These are phyloP conservation scores for Pollenia griseotomentosa DNA, from an alignment of 2,888 invertebrate genomes.

Conservation along the genomic window DNA sequence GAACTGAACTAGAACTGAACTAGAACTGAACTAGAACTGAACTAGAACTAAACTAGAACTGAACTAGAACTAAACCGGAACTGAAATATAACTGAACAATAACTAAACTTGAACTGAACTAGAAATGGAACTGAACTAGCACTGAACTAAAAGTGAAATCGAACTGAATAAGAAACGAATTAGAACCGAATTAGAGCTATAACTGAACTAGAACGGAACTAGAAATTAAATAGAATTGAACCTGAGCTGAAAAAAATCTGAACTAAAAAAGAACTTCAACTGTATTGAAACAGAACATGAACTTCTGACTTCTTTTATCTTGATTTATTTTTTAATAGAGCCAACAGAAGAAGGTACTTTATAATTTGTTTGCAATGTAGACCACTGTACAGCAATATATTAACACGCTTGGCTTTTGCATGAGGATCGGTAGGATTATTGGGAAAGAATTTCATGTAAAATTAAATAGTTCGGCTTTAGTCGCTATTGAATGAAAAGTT, in stretches of 20 bases:
- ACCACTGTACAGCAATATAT: too few species aligned
- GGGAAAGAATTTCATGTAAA: too few species aligned
- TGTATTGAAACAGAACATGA: not conserved
- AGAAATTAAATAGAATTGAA: not conserved
- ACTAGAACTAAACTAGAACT: not conserved
- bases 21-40: conserved; percentile 1
- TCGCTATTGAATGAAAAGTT: too few species aligned
- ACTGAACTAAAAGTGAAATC: too few species aligned
- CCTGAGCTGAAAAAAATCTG: not conserved
- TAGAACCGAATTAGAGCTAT: not conserved
- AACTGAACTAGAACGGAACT: not conserved
- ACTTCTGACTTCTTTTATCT: too few species aligned
- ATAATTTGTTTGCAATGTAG: too few species aligned
- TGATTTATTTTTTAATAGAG: too few species aligned
- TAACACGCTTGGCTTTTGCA: too few species aligned
- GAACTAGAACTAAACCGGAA: not conserved
- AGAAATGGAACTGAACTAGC: not conserved
- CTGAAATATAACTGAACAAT: not conserved
- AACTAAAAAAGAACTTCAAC: not conserved
- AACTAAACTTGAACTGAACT: not conserved
- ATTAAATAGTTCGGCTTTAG: too few species aligned
- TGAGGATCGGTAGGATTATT: too few species aligned
- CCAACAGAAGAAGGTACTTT: too few species aligned
- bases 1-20: not conserved
- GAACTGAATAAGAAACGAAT: not conserved